Evolutionary conservation across 1,140 invertebrate species (phyloP).

Genomic region (Drosophila sucinea): DNA sequence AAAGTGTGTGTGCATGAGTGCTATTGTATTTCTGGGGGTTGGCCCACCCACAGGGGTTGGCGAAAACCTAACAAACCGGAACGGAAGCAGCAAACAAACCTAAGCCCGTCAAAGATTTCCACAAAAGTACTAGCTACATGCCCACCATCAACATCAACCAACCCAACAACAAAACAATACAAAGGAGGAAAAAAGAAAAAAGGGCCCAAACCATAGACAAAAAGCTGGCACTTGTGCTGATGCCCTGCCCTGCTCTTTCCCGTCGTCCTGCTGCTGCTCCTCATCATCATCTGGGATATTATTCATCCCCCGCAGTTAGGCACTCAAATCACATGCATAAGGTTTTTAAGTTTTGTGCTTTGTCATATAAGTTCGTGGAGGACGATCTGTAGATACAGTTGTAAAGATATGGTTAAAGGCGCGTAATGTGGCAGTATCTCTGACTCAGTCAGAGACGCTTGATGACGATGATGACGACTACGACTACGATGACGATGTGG

Average conservation of each 20-base stretch:
- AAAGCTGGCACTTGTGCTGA: conserved; percentile 62
- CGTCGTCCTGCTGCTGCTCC: background rate
- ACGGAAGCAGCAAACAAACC: conserved; percentile 57
- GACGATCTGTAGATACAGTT: conserved; percentile 78
- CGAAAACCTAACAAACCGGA: conserved; percentile 59
- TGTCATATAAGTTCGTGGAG: conserved; percentile 77
- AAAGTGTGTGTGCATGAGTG: conserved; percentile 37
- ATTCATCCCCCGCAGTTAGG: conserved; percentile 27
- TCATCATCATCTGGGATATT: conserved; percentile 4
- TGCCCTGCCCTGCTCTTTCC: conserved; percentile 3
- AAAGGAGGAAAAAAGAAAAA: background rate
- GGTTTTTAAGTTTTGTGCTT: conserved; percentile 79
- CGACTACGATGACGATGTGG: background rate
- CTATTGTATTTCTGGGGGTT: conserved; percentile 20
- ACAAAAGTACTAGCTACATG: conserved; percentile 49
- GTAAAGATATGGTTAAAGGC: conserved; percentile 80
- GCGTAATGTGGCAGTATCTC: conserved; percentile 74
- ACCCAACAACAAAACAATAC: conserved; percentile 10
- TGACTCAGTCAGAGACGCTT: conserved; percentile 5
- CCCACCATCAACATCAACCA: conserved; percentile 51
- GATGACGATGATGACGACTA: conserved; percentile 3
- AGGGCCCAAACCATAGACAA: conserved; percentile 36
- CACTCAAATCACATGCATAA: conserved; percentile 78
- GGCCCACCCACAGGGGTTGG: conserved; percentile 53
- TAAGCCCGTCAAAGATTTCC: conserved; percentile 39